phyloP scores from a whole-genome alignment of 2,797 vertebrate genomes.

The Coregonus suidteri region DNA sequence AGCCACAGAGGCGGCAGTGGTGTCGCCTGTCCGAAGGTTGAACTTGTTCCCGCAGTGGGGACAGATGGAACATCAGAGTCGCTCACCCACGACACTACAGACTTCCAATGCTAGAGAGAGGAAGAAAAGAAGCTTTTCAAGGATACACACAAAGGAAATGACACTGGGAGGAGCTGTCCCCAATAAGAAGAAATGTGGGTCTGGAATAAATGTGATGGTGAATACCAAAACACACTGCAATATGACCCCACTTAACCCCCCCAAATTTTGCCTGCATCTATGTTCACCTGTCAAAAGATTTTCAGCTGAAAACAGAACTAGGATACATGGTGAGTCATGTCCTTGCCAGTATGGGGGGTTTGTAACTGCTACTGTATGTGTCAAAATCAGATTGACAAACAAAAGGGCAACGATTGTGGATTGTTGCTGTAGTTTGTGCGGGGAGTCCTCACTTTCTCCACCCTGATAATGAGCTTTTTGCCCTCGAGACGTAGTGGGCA shows the following conservation, averaged over 20 bases:
- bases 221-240: not conserved
- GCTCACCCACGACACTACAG: slow-evolving; percentile 94
- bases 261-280: slow-evolving; percentile 92
- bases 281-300: slow-evolving; percentile 90
- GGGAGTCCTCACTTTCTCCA: slow-evolving; percentile 87
- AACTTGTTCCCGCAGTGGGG: slow-evolving; percentile 96
- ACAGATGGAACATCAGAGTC: slow-evolving; percentile 96
- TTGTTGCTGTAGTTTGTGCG: not conserved
- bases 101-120: slow-evolving; percentile 85
- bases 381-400: not conserved
- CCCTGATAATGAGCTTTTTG: slow-evolving; percentile 96
- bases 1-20: slow-evolving; percentile 96
- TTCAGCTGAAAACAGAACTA: slow-evolving; percentile 81
- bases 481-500: slow-evolving; percentile 98
- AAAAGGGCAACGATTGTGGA: no score
- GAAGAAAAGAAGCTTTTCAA: not conserved
- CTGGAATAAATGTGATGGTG: not conserved
- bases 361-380: not conserved
- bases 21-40: slow-evolving; percentile 91
- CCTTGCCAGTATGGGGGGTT: not conserved
- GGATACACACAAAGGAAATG: not conserved
- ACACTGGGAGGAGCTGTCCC: no score
- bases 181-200: no score
- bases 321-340: slow-evolving; percentile 5
- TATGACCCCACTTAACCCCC: slow-evolving; percentile 65